Conservation (phyloP, 2,797 vertebrate species). For the Sternotherus odoratus region DNA sequence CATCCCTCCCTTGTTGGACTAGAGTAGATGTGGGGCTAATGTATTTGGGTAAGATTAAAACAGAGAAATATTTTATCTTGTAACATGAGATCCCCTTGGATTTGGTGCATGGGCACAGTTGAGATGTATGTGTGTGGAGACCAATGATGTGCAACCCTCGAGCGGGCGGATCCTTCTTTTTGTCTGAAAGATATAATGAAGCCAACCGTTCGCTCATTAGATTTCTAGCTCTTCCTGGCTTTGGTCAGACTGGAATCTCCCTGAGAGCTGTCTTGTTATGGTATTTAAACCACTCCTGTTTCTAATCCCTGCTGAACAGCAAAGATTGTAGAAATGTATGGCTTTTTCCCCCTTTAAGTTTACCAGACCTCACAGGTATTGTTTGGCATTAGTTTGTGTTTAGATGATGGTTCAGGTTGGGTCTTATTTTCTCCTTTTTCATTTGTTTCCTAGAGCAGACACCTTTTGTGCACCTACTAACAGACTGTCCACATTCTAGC, state of each 20-base stretch:
- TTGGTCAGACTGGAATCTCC: neutral
- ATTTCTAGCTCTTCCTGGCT: neutral
- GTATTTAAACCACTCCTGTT: neutral
- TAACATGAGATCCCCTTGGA: neutral
- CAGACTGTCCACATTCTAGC: neutral
- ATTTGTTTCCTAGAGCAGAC: neutral
- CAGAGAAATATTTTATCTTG: slow-evolving; percentile 61
- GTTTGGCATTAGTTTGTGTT: neutral
- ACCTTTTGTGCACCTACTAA: neutral
- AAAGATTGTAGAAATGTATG: neutral
- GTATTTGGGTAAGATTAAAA: neutral
- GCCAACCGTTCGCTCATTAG: neutral
- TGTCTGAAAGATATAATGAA: slow-evolving; percentile 34
- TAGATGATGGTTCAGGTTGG: neutral
- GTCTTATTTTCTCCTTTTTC: neutral
- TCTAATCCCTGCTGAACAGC: neutral
- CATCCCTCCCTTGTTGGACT: neutral
- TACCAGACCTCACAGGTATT: neutral
- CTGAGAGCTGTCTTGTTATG: neutral
- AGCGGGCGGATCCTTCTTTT: neutral
- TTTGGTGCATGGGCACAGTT: neutral
- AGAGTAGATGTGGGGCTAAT: slow-evolving; percentile 11
- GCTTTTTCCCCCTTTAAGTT: neutral
- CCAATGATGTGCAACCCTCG: slow-evolving; percentile 3
- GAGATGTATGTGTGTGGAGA: slow-evolving; percentile 1